These are phyloP conservation scores for Tetraodon nigroviridis DNA, from an alignment of 2,113 vertebrate genomes.

Conservation along the genomic window DNA sequence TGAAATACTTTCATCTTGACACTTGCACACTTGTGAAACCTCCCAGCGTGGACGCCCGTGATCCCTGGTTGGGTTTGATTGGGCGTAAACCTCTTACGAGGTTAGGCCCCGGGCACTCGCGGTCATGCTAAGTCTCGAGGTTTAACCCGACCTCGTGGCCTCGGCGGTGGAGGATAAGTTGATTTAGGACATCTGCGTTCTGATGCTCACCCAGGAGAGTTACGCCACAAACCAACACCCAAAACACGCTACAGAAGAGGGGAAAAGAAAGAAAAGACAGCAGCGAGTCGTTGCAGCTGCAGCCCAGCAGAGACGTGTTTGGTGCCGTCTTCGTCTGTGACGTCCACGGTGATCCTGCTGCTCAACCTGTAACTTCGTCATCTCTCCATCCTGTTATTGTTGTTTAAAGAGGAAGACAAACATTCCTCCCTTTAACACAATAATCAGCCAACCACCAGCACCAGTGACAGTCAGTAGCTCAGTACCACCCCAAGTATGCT, in stretches of 20 bases:
- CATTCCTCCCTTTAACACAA: too few species aligned
- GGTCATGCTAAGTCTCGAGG: conserved; percentile 19
- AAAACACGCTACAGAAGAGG: background rate
- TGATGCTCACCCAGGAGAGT: background rate
- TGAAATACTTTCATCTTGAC: background rate
- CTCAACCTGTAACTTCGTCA: too few species aligned
- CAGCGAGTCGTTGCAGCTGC: too few species aligned
- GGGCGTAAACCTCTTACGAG: conserved; percentile 66
- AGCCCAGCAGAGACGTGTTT: too few species aligned
- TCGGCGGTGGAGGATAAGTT: background rate
- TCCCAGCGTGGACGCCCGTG: conserved; percentile 43
- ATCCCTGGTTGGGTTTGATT: conserved; percentile 65
- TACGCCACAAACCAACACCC: background rate
- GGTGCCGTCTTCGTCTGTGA: too few species aligned
- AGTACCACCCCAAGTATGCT: too few species aligned
- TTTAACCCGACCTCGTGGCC: conserved; percentile 37
- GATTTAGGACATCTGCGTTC: background rate
- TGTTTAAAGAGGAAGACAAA: too few species aligned
- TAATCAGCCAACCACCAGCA: too few species aligned
- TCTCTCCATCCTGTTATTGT: too few species aligned
- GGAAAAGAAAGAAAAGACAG: too few species aligned
- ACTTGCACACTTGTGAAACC: conserved; percentile 9
- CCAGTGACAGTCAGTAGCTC: too few species aligned
- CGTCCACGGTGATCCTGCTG: too few species aligned
- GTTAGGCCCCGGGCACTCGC: conserved; percentile 50